Evolutionary conservation across 2,888 invertebrate species (phyloP).

Genomic region (Cheiracanthium punctorium): DNA sequence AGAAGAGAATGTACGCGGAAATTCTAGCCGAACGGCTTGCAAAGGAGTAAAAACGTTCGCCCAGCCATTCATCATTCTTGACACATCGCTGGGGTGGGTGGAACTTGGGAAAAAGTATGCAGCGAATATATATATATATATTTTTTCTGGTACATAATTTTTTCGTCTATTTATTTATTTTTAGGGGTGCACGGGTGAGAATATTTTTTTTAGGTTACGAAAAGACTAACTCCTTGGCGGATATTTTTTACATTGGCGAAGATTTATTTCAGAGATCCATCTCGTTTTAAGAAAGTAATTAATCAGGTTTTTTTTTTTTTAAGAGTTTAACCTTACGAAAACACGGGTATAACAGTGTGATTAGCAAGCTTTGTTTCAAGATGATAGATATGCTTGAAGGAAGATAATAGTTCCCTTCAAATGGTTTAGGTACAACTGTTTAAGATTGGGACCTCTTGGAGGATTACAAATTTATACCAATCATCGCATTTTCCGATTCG

Average conservation of each 20-base stretch:
- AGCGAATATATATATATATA: slow-evolving; percentile 18
- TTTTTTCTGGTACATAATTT: slow-evolving; percentile 15
- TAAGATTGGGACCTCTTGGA: too few relatives aligned
- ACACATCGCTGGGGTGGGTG: slow-evolving; percentile 38
- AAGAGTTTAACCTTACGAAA: too few relatives aligned
- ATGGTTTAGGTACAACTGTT: too few relatives aligned
- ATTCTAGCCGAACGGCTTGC: slow-evolving; percentile 44
- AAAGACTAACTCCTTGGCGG: neutral
- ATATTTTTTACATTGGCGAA: neutral
- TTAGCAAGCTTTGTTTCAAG: too few relatives aligned
- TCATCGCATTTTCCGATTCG: too few relatives aligned
- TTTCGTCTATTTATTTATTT: slow-evolving; percentile 24
- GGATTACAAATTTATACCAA: too few relatives aligned
- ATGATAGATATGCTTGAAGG: too few relatives aligned
- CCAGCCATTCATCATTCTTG: slow-evolving; percentile 61
- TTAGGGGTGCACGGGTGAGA: slow-evolving; percentile 17
- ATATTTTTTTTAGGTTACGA: neutral
- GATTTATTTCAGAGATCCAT: neutral
- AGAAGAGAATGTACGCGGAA: slow-evolving; percentile 27
- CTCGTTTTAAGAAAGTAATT: too few relatives aligned
- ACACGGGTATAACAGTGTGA: too few relatives aligned
- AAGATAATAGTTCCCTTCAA: too few relatives aligned
- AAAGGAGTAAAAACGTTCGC: slow-evolving; percentile 51
- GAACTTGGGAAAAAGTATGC: slow-evolving; percentile 41
- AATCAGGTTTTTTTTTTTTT: too few relatives aligned